phyloP scores from a whole-genome alignment of 2,888 invertebrate genomes.

The Leptopilina myrica region DNA sequence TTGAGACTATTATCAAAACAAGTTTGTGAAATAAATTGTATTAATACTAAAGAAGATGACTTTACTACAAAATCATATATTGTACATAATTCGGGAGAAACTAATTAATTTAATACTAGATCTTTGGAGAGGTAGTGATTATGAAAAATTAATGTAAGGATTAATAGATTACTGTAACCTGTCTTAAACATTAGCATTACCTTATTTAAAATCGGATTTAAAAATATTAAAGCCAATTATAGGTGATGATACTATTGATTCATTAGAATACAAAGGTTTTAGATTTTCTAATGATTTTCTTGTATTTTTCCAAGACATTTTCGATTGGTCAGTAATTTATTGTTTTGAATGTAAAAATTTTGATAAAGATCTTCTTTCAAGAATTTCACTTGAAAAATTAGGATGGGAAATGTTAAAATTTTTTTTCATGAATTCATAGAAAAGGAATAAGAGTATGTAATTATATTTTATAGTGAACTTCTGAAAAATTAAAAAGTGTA shows the following conservation, averaged over 20 bases:
- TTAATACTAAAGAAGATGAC: neutral
- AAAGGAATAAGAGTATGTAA: too few species aligned
- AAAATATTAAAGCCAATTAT: neutral
- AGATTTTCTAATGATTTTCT: neutral
- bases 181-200: too few species aligned
- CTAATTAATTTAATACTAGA: neutral
- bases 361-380: too few species aligned
- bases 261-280: neutral
- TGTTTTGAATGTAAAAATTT: too few species aligned
- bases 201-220: neutral
- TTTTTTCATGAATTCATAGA: too few species aligned
- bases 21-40: neutral
- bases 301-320: neutral
- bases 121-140: neutral
- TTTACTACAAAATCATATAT: neutral
- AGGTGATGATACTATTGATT: neutral
- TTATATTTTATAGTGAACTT: too few species aligned
- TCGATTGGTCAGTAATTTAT: neutral
- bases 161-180: too few species aligned
- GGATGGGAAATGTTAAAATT: too few species aligned
- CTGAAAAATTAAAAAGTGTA: too few species aligned
- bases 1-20: neutral
- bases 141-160: neutral
- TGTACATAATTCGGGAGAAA: slow-evolving; percentile 1
- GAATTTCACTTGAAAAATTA: too few species aligned